These are phyloP conservation scores for Parazoanthus atlanticus DNA, from an alignment of 92 coral and sea anemone genomes.

Conservation along the genomic window DNA sequence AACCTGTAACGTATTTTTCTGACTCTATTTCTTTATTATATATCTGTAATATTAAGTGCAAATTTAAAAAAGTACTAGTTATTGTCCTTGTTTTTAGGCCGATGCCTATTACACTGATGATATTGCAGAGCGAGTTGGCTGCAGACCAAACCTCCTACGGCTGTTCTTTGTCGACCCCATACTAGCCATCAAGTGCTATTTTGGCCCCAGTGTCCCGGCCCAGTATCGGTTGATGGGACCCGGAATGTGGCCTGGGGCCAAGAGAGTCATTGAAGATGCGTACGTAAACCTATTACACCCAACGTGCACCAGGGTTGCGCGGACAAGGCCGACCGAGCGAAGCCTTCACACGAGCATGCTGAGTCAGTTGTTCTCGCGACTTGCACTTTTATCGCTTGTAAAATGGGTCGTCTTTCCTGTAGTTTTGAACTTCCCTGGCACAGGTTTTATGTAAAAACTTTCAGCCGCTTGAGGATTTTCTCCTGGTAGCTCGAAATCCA, in stretches of 20 bases:
- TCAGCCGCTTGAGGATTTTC: too few species aligned
- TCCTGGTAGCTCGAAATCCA: too few species aligned
- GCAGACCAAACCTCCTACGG: constrained; percentile 71
- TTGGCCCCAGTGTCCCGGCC: constrained; percentile 89
- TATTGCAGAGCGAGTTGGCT: constrained; percentile 80
- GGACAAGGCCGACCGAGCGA: not conserved
- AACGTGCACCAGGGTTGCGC: constrained; percentile 38
- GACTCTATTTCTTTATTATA: too few species aligned
- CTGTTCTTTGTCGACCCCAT: constrained; percentile 73
- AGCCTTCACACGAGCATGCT: not conserved
- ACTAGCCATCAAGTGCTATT: constrained; percentile 76
- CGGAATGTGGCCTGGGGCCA: constrained; percentile 86
- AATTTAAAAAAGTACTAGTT: not conserved
- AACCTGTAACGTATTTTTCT: too few species aligned
- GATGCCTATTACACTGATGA: constrained; percentile 76
- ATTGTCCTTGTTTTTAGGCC: constrained; percentile 2
- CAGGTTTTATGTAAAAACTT: not conserved
- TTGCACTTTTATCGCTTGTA: not conserved
- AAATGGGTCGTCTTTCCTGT: not conserved
- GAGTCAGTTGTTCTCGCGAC: not conserved
- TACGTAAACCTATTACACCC: constrained; percentile 67
- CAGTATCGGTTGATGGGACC: constrained; percentile 93
- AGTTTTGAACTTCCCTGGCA: not conserved
- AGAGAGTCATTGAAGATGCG: constrained; percentile 67
- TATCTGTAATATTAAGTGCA: too few species aligned